Base-by-base conservation (phyloP, 1,140 invertebrate genomes). In the Heliconius hewitsoni region DNA sequence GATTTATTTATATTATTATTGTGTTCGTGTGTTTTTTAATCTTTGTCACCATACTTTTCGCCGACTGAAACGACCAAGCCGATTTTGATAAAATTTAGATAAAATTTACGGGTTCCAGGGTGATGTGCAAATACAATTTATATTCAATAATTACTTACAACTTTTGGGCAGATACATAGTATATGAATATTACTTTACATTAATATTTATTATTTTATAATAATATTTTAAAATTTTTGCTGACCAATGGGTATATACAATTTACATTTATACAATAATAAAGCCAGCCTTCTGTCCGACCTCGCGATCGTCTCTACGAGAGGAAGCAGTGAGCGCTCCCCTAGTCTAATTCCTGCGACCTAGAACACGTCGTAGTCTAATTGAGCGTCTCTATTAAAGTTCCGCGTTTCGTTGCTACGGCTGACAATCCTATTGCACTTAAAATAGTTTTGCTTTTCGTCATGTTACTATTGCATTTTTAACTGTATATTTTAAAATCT, bases 241-340 rank as follows among this genome's bases (percentile, higher is more conserved):
- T 46, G 13, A 46, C 16, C 42, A 46, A 16, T 46, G 16, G 13
- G 42, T 60, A 23, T 8, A 23, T 60, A 60, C 1, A 57, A 57
- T 57, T n/a, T 19, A n/a, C 0, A n/a, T 57, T 57, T 57, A 19
- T n/a, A 57, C 11, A 34, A 34, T 71, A 71, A 70, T n/a, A 34
- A n/a, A 27, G 60, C 4, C 9, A 76, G 50, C 74, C 66, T 76
- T 71, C 57, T 60, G 66, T 18, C 34, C 71, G 83, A 77, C 83
- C 83, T 83, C 80, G 84, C 77, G 73, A 78, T 74, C 80, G 82
- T 85, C 83, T 85, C 76, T 66, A n/a, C 39, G 46, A 71, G 78
- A 85, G 84, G 84, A 85, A 83, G 74, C 78, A 30, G 73, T 71
- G 70, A 74, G n/a, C 73, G 82, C 71, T 84, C 79, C 81, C 80